Evolutionary conservation across 2,888 invertebrate genomes (phyloP).

Genomic region (Orchesella flavescens): DNA sequence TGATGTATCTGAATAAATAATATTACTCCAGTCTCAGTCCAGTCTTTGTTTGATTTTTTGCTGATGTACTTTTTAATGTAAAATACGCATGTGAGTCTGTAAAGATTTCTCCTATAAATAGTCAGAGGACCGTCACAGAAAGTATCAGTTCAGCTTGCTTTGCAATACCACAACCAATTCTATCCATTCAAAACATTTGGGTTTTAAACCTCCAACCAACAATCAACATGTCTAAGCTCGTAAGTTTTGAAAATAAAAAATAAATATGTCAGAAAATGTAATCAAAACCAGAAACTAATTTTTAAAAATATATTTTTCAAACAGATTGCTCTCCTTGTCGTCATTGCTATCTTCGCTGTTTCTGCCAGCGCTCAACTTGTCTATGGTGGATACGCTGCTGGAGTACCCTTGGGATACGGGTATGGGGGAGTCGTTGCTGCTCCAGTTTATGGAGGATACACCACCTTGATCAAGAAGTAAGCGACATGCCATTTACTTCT

Average conservation of each 20-base stretch:
- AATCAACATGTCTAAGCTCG: neutral
- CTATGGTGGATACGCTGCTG: neutral
- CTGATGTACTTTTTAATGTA: too few species aligned
- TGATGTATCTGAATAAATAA: too few species aligned
- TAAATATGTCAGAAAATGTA: too few species aligned
- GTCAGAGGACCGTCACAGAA: too few species aligned
- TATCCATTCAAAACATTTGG: neutral
- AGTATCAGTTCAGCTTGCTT: too few species aligned
- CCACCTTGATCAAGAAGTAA: slow-evolving; percentile 4
- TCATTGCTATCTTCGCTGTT: slow-evolving; percentile 10
- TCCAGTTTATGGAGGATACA: neutral
- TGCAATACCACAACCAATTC: too few species aligned
- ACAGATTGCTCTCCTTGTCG: slow-evolving; percentile 14
- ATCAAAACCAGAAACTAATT: too few species aligned
- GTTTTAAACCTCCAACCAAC: neutral
- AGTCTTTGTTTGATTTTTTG: too few species aligned
- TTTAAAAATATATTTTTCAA: neutral
- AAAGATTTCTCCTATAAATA: too few species aligned
- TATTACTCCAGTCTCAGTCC: too few species aligned
- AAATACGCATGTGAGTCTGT: too few species aligned
- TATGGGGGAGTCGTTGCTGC: neutral
- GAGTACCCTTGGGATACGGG: neutral
- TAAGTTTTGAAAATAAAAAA: neutral
- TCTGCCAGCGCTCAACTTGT: slow-evolving; percentile 1
- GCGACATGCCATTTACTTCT: neutral